Percentiles rank a stretch among this genome's conserved stretches.
Conservation (phyloP, 2,888 invertebrate genomes). For the Agrochola lota region DNA sequence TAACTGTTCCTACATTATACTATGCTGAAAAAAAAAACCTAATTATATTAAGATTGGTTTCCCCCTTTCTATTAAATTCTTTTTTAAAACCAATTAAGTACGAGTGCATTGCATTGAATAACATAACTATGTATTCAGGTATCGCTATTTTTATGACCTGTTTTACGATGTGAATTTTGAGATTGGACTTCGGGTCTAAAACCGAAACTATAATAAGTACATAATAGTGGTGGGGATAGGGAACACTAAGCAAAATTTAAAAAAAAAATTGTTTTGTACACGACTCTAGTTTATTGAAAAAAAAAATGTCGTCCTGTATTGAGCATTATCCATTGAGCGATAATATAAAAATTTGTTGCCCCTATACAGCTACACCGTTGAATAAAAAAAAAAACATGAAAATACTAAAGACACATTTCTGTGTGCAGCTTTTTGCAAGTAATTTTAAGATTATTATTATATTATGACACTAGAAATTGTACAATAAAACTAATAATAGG, state of each 20-base stretch:
- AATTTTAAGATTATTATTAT: slow-evolving; percentile 20
- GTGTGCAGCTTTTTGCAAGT: slow-evolving; percentile 34
- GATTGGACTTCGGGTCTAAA: neutral
- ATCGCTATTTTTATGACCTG: neutral
- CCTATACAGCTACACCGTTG: neutral
- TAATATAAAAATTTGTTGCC: neutral
- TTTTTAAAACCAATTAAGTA: neutral
- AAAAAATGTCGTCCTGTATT: neutral
- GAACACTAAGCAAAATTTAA: neutral
- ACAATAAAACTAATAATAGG: slow-evolving; percentile 33
- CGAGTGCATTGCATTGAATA: neutral
- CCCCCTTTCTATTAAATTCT: neutral
- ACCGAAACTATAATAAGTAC: neutral
- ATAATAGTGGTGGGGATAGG: neutral
- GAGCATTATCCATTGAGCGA: neutral
- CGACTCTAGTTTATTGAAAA: neutral
- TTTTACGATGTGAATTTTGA: neutral
- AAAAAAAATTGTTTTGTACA: neutral
- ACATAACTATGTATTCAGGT: neutral
- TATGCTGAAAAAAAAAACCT: no score
- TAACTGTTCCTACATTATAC: no score
- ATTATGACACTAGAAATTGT: slow-evolving; percentile 62
- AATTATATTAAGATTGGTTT: no score
- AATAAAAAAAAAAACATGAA: neutral
- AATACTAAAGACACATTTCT: neutral